A percentile compares a stretch with the other conserved stretches of the same genome.
phyloP scores from a whole-genome alignment of 1,140 invertebrate genomes.

The Tetramorium alpestre region DNA sequence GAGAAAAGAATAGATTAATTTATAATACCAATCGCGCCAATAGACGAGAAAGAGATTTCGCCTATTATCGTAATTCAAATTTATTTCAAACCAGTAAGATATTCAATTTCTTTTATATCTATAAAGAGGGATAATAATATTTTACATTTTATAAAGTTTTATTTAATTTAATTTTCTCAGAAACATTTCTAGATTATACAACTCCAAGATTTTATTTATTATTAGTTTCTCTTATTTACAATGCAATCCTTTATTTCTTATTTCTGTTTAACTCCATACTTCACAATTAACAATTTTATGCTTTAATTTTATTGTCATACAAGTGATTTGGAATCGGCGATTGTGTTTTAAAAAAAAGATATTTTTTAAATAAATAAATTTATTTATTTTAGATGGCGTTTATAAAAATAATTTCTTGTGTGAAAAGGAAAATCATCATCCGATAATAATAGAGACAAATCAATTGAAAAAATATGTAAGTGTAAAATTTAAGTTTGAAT shows the following conservation, averaged over 20 bases:
- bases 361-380: not conserved
- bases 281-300: not conserved
- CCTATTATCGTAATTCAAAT: not conserved
- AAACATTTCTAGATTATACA: not conserved
- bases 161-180: not conserved
- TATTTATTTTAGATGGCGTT: not conserved
- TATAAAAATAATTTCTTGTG: not conserved
- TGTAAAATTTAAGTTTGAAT: not conserved
- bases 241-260: not conserved
- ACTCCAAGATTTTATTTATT: not conserved
- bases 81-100: not conserved
- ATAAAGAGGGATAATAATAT: not conserved
- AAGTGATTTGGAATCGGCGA: not conserved
- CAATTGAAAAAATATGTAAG: constrained; percentile 7
- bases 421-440: constrained; percentile 41
- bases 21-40: not conserved
- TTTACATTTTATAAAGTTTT: not conserved
- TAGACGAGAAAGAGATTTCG: not conserved
- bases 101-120: not conserved
- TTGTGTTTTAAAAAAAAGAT: not conserved
- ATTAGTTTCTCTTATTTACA: not conserved
- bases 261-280: not conserved
- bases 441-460: constrained; percentile 45
- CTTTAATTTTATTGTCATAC: not conserved
- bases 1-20: not conserved